A percentile compares a stretch with the other conserved stretches of the same genome.
phyloP scores from a whole-genome alignment of 2,113 vertebrate species.

The Paradisaea rubra region DNA sequence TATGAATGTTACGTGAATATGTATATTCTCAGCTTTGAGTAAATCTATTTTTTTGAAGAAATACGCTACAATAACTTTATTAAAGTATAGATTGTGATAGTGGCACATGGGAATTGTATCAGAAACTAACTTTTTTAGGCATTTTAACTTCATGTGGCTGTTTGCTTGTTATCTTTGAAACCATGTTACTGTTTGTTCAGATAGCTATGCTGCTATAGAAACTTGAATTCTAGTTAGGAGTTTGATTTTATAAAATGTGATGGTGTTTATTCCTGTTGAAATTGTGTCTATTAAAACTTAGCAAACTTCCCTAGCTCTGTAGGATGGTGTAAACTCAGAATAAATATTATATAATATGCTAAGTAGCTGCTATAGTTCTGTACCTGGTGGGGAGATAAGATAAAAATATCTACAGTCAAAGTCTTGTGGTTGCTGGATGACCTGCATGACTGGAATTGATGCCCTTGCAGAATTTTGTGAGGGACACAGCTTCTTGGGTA shows the following conservation, averaged over 20 bases:
- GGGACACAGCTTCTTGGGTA: neutral
- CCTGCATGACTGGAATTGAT: neutral
- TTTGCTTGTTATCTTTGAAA: neutral
- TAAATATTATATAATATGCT: neutral
- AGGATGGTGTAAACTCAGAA: neutral
- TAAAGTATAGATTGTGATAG: neutral
- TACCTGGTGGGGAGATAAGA: neutral
- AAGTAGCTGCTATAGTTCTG: neutral
- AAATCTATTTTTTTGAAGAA: neutral
- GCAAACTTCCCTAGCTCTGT: neutral
- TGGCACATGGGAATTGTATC: rapidly evolving
- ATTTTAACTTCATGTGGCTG: neutral
- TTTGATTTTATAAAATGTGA: neutral
- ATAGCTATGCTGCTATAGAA: neutral
- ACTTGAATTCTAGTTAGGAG: neutral
- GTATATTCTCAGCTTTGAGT: neutral
- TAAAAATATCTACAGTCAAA: neutral
- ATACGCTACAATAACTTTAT: neutral
- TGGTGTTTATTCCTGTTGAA: neutral
- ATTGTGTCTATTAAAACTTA: neutral
- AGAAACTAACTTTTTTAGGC: neutral
- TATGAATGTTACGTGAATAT: rapidly evolving
- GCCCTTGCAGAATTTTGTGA: neutral
- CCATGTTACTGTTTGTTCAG: neutral
- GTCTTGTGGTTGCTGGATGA: neutral